Percentiles rank a stretch among this genome's conserved stretches.
Conservation (phyloP, 2,888 invertebrate genomes). For the Hipparchia semele region DNA sequence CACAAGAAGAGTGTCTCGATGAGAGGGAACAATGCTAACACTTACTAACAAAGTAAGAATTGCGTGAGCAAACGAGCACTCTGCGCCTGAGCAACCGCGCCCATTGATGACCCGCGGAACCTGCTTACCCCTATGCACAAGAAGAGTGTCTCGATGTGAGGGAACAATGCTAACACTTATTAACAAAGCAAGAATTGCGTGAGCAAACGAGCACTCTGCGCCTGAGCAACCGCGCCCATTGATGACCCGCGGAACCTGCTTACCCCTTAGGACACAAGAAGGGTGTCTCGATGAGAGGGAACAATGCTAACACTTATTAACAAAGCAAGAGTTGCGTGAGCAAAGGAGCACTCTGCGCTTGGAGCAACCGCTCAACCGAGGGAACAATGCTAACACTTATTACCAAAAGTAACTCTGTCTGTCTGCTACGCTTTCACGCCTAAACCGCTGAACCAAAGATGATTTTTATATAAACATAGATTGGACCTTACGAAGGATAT, state of each 20-base stretch:
- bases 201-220: slow-evolving; percentile 87
- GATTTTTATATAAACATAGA: no score
- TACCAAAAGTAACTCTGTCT: no score
- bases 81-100: slow-evolving; percentile 85
- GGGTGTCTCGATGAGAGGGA: slow-evolving; percentile 89
- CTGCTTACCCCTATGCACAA: no score
- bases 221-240: slow-evolving; percentile 82
- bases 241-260: slow-evolving; percentile 68
- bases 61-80: no score
- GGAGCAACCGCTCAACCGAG: slow-evolving; percentile 82
- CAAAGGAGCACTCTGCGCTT: slow-evolving; percentile 88
- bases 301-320: slow-evolving; percentile 79
- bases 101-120: no score
- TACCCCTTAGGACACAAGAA: slow-evolving; percentile 83
- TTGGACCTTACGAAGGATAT: no score
- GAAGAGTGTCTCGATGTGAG: slow-evolving; percentile 54
- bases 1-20: slow-evolving; percentile 89
- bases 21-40: slow-evolving; percentile 84
- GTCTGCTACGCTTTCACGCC: no score
- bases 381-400: slow-evolving; percentile 82
- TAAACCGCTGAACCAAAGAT: no score
- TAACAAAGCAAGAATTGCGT: slow-evolving; percentile 82
- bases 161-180: slow-evolving; percentile 82
- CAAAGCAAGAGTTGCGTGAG: slow-evolving; percentile 83
- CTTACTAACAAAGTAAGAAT: no score